Conservation (phyloP, 2,888 invertebrate genomes). For the Microplitis deprimator region DNA sequence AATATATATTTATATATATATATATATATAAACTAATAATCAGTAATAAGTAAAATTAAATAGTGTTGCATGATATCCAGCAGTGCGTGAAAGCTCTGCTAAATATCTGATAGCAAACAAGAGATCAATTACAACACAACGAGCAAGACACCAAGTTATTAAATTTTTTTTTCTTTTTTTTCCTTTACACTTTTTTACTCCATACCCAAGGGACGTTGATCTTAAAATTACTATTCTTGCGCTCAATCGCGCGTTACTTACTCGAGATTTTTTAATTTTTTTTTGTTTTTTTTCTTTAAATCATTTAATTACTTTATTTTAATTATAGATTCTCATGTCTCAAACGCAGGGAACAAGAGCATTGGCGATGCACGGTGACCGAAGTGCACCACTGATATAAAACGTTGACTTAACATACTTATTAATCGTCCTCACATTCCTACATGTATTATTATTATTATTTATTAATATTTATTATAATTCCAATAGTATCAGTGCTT, state of each 20-base stretch:
- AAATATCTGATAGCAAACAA: slow-evolving; percentile 45
- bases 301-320: slow-evolving; percentile 2
- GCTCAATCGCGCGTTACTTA: slow-evolving; percentile 2
- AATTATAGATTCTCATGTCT: slow-evolving; percentile 14
- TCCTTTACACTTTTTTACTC: neutral
- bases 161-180: slow-evolving; percentile 6
- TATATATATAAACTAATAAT: slow-evolving; percentile 42
- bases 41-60: slow-evolving; percentile 34
- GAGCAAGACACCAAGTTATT: slow-evolving; percentile 41
- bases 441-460: slow-evolving; percentile 48
- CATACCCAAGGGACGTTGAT: slow-evolving; percentile 6
- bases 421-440: slow-evolving; percentile 61
- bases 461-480: slow-evolving; percentile 31
- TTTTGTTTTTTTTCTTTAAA: slow-evolving; percentile 7
- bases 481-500: slow-evolving; percentile 63
- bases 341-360: slow-evolving; percentile 51
- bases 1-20: slow-evolving; percentile 49
- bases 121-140: slow-evolving; percentile 64
- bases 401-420: slow-evolving; percentile 64
- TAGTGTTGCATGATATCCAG: slow-evolving; percentile 44
- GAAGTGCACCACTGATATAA: slow-evolving; percentile 68
- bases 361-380: slow-evolving; percentile 58
- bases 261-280: neutral
- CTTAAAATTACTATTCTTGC: slow-evolving; percentile 14
- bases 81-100: slow-evolving; percentile 21